phyloP scores from a whole-genome alignment of 2,797 vertebrate species.

The Malacoctenus gilli region DNA sequence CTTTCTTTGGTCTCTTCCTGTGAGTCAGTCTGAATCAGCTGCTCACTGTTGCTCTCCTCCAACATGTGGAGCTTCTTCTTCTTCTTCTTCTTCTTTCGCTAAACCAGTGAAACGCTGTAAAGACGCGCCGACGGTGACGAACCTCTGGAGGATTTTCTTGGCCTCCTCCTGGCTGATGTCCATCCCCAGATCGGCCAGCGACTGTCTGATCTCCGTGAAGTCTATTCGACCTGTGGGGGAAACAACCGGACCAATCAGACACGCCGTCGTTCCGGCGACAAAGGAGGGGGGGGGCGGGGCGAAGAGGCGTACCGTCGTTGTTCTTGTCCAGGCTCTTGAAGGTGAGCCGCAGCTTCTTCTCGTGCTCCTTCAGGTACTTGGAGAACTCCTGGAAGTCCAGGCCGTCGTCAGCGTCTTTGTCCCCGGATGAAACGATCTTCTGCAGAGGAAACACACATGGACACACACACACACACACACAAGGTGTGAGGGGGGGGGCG shows the following conservation, averaged over 20 bases:
- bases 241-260: conserved; percentile 5
- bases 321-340: conserved; percentile 98
- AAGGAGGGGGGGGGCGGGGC: too few relatives aligned
- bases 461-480: too few relatives aligned
- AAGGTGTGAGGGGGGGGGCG: too few relatives aligned
- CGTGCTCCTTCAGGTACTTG: conserved; percentile 95
- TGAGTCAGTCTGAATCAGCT: too few relatives aligned
- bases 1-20: too few relatives aligned
- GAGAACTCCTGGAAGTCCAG: conserved; percentile 94
- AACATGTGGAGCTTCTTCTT: too few relatives aligned
- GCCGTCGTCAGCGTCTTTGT: conserved; percentile 86
- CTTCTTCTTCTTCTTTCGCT: too few relatives aligned
- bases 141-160: conserved; percentile 92
- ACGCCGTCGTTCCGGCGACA: too few relatives aligned
- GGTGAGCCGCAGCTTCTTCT: conserved; percentile 93
- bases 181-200: conserved; percentile 88
- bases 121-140: conserved; percentile 1
- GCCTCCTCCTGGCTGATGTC: conserved; percentile 87
- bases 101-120: not conserved
- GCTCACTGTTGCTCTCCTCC: too few relatives aligned
- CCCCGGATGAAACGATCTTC: conserved; percentile 93
- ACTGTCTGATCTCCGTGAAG: conserved; percentile 88
- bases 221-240: conserved; percentile 86
- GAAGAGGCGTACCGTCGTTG: conserved; percentile 91
- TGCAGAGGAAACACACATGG: conserved; percentile 51